Base-by-base conservation (phyloP, 2,888 invertebrate species). In the Odontocolon sp. region DNA sequence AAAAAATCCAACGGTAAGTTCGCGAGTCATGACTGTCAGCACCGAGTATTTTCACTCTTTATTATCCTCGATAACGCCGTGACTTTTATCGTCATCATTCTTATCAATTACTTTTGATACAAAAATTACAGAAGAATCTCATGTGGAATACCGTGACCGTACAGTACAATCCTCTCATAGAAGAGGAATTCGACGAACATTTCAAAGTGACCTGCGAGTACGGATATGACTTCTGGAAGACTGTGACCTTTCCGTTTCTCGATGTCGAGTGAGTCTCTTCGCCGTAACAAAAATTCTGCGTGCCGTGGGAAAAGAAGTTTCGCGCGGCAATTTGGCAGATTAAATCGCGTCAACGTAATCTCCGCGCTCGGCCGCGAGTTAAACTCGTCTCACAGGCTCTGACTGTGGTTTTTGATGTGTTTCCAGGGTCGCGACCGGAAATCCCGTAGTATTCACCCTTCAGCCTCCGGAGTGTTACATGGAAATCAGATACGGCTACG, bases 131-230 rank as follows among this genome's bases (percentile, higher is more conserved):
- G 96, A 96, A 97, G 93, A 97, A 97, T 90, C 94, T 97, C 85
- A 98, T 98, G 98, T 98, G 97, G 97, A 98, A 98, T 90, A 98
- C 98, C 0, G 96, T 98, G 63, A 98, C 97, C 2, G 97, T 98
- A 63, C 98, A 98, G 89, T 98, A 98, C 91, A 98, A 97, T 91
- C 94, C 97, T 0, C 90, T 98, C 82, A 98, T 98, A 70, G 98
- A 98, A 88, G 98, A 98, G 88, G 98, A 98, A 89, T 94, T 96
- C 91, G 98, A 98, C 89, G 97, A 98, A 85, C 98, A 98, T 89
- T 98, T 97, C 90, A 97, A 98, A 91, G 97, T 98, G 59, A 98
- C 97, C 45, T 98, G 98, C 91, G 98, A 98, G 91, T 98, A 98
- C 86, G 98, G 98, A 70, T 98, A 98, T 88, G 98, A 98, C 91